phyloP scores from a whole-genome alignment of 2,797 vertebrate species.

The Cynodonichthys magdalenae region DNA sequence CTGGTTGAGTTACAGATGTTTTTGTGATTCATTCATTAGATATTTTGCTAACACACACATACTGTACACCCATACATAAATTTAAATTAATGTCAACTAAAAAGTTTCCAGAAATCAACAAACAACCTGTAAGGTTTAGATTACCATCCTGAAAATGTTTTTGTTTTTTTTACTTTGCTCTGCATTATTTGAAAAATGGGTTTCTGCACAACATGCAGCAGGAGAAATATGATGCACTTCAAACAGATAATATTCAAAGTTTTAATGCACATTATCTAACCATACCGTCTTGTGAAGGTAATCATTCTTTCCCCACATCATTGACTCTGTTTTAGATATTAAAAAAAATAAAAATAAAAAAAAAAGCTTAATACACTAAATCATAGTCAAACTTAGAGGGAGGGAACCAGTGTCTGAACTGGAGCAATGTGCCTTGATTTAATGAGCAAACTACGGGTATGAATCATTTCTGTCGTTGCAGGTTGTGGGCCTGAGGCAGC shows the following conservation, averaged over 20 bases:
- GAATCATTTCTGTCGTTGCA: constrained; percentile 62
- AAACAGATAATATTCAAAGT: constrained; percentile 12
- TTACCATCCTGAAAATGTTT: not conserved
- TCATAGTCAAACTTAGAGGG: constrained; percentile 32
- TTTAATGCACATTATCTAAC: constrained; percentile 27
- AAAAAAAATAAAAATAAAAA: constrained; percentile 1
- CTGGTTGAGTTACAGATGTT: no score
- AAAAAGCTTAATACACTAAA: constrained; percentile 24
- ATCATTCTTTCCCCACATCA: constrained; percentile 14
- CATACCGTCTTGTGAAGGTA: constrained; percentile 1
- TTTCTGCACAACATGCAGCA: constrained; percentile 10
- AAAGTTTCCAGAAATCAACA: not conserved
- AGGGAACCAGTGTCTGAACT: constrained; percentile 36
- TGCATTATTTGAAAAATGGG: constrained; percentile 21
- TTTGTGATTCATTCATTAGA: no score
- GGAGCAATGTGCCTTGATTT: constrained; percentile 28
- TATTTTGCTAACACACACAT: no score
- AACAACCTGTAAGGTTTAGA: constrained; percentile 7
- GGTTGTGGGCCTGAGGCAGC: constrained; percentile 52
- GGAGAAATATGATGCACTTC: constrained; percentile 3
- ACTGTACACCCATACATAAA: not conserved
- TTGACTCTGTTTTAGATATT: constrained; percentile 12
- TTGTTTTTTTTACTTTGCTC: not conserved
- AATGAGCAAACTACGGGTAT: constrained; percentile 57
- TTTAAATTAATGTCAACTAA: not conserved